Conservation (phyloP, 2,888 invertebrate genomes). For the Drosophila hamatofila region DNA sequence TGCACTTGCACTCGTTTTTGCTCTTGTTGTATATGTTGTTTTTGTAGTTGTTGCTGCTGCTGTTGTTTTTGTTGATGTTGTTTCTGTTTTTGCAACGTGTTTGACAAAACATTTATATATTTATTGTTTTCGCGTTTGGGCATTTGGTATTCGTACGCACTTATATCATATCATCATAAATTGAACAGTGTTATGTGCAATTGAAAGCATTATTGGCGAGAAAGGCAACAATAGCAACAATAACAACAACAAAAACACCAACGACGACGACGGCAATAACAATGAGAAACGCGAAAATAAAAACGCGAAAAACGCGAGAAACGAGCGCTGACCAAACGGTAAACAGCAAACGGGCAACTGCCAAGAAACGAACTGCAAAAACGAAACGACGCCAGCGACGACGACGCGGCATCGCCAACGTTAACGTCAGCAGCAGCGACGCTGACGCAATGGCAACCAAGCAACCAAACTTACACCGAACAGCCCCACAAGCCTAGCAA, state of each 20-base stretch:
- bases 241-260: not conserved
- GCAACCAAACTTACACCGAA: conserved; percentile 38
- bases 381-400: conserved; percentile 57
- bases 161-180: conserved; percentile 56
- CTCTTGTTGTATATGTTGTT: conserved; percentile 6
- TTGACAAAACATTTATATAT: conserved; percentile 17
- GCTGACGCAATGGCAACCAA: conserved; percentile 59
- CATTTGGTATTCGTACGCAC: conserved; percentile 31
- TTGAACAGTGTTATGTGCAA: conserved; percentile 35
- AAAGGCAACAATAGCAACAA: not conserved
- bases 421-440: conserved; percentile 36
- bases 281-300: conserved; percentile 33
- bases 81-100: conserved; percentile 18
- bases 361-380: conserved; percentile 68
- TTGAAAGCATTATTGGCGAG: conserved; percentile 29
- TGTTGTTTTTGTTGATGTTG: not conserved
- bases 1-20: conserved; percentile 53
- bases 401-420: conserved; percentile 13
- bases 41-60: not conserved
- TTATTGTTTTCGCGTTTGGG: conserved; percentile 9
- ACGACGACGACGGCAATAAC: conserved; percentile 3
- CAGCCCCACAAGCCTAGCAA: conserved; percentile 45
- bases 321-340: conserved; percentile 64
- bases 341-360: conserved; percentile 76
- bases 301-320: conserved; percentile 48